A percentile compares a stretch with the other conserved stretches of the same genome.
These are phyloP conservation scores for Alcedo quadribrachys DNA, from an alignment of 2,797 vertebrate genomes.

Conservation along the genomic window DNA sequence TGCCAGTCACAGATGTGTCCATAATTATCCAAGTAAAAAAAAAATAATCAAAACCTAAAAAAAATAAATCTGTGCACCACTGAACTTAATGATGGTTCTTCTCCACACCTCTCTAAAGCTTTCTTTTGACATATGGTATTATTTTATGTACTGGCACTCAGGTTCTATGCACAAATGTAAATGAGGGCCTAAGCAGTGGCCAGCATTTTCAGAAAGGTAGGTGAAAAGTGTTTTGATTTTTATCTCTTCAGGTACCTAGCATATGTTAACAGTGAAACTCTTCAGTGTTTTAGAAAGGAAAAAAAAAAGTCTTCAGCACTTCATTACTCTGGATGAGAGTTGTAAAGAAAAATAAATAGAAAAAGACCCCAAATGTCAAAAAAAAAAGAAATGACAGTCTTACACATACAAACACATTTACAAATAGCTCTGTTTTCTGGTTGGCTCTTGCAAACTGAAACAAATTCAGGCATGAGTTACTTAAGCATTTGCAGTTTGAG, in stretches of 20 bases:
- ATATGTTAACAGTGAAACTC: conserved; percentile 12
- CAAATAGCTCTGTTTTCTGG: neutral
- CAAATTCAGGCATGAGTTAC: rapidly evolving
- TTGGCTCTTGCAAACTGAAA: neutral
- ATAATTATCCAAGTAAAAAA: conserved; percentile 18
- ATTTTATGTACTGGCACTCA: neutral
- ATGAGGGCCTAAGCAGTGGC: conserved; percentile 1
- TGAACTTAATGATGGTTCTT: neutral
- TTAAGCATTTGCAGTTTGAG: neutral
- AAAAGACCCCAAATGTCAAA: neutral
- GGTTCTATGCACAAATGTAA: conserved; percentile 9
- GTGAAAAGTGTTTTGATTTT: neutral
- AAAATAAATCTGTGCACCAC: neutral
- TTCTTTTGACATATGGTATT: conserved; percentile 48
- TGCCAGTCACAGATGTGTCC: neutral
- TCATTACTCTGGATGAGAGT: neutral
- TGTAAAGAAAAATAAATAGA: neutral
- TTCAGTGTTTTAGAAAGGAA: neutral
- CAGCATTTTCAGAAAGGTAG: conserved; percentile 13
- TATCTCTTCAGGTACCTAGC: neutral
- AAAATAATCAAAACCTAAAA: neutral
- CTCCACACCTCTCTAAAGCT: neutral
- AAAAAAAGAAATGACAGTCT: neutral
- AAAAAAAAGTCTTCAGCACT: neutral
- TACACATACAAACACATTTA: neutral